Evolutionary conservation across 2,888 invertebrate species (phyloP), one percentile per base, ranked within the genome.

Genomic region (Neuroscelio doddi): DNA sequence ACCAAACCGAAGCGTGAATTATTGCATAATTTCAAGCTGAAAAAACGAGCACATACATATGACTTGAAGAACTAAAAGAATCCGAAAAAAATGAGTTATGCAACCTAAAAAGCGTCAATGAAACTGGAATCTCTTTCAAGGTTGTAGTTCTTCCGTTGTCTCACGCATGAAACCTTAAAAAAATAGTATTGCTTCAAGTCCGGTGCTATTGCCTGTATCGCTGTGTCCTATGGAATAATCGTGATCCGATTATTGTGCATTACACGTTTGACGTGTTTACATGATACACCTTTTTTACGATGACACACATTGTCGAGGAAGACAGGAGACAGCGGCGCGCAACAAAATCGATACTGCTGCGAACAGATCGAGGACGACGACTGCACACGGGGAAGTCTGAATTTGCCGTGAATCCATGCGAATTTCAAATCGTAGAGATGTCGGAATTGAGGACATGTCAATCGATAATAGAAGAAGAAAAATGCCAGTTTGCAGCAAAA

Each of bases 231-330:
- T 51, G 26, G 41, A 27, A 39, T 45, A 44, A 34, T 46, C 17
- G 34, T 41, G 21, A 52, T 46, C 39, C 46, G 32, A 55, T 55
- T 55, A 45, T 52, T 46, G 39, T 26, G 51, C 27, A 59, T 50
- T 41, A 41, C 30, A 47, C 47, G 55, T 46, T 34, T 16, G 30
- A 45, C 16, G 49, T 50, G 49, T 50, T 55, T 52, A 42, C 42
- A 36, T 27, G 36, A 26, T 42, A n/a, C n/a, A n/a, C 52, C 45
- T 42, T 59, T 29, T 52, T 5, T 15, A 7, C 17, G 34, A 42
- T 61, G 53, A 58, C 53, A 53, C 27, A 62, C 47, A 62, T 62
- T 39, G 38, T 27, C 27, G 49, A 26, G 41, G 46, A 34, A 62
- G 50, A 51, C 45, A 46, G 62, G 41, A 63, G 26, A 34, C 51